Evolutionary conservation across 2,888 invertebrate species (phyloP).

Genomic region (Epistrophe grossulariae): DNA sequence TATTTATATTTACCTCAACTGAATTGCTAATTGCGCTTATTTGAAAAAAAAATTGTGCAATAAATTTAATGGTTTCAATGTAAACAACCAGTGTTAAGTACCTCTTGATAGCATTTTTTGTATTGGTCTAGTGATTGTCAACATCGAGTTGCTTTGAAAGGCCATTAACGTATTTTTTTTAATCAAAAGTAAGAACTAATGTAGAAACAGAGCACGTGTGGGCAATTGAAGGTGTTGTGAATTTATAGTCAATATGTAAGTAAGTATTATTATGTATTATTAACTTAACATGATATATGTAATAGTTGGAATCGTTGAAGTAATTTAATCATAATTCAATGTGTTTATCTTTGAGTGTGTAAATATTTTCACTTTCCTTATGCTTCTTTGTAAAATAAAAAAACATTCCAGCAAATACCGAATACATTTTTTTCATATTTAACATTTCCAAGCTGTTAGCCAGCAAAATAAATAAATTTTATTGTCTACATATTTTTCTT

Average conservation of each 20-base stretch:
- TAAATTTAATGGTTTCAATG: constrained; percentile 52
- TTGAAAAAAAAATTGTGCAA: constrained; percentile 39
- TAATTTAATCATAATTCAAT: neutral
- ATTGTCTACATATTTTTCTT: too few species aligned
- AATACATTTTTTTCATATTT: too few species aligned
- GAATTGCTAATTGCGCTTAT: constrained; percentile 29
- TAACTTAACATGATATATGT: neutral
- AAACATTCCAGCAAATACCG: too few species aligned
- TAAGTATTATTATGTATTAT: neutral
- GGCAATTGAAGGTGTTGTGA: constrained; percentile 17
- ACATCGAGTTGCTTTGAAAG: neutral
- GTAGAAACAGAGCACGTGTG: neutral
- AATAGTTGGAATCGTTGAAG: neutral
- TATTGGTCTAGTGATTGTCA: constrained; percentile 10
- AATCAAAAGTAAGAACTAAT: neutral
- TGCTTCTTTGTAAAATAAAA: neutral
- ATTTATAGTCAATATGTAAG: too few species aligned
- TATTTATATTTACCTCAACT: constrained; percentile 10
- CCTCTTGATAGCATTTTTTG: constrained; percentile 31
- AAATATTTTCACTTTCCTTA: neutral
- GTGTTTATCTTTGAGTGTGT: neutral
- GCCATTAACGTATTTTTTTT: constrained; percentile 5
- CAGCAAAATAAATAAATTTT: too few species aligned
- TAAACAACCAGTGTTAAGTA: constrained; percentile 38
- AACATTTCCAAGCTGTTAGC: too few species aligned